phyloP scores from a whole-genome alignment of 1,140 invertebrate genomes.

The Luehdorfia chinensis region DNA sequence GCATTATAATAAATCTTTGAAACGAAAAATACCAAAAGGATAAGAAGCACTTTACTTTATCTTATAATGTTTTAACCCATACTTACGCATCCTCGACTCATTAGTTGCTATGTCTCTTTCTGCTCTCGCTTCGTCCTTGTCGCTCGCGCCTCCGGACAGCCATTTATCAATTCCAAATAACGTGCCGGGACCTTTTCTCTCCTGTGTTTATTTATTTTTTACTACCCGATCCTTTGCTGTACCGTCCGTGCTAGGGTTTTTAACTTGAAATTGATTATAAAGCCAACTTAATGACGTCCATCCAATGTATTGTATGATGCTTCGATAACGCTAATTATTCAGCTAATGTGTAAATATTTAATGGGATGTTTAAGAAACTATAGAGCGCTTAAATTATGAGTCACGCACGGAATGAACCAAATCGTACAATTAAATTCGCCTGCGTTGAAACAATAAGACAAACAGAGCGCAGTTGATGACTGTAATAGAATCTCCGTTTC shows the following conservation, averaged over 20 bases:
- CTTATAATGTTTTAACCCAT: constrained; percentile 54
- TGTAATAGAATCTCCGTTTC: constrained; percentile 34
- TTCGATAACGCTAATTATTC: constrained; percentile 64
- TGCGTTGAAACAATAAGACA: no score
- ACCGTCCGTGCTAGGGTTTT: constrained; percentile 56
- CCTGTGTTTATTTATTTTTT: constrained; percentile 70
- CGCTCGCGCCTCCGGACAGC: constrained; percentile 59
- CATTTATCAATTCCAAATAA: constrained; percentile 76
- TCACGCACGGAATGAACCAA: not conserved
- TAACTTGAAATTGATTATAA: constrained; percentile 71
- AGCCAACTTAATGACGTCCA: constrained; percentile 62
- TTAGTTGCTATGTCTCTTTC: constrained; percentile 56
- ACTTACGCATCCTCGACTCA: constrained; percentile 53
- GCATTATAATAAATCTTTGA: constrained; percentile 41
- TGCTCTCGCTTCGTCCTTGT: constrained; percentile 51
- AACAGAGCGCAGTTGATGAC: constrained; percentile 17
- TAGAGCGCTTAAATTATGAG: not conserved
- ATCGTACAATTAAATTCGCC: no score
- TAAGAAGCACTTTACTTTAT: constrained; percentile 65
- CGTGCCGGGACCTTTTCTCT: constrained; percentile 66
- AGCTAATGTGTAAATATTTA: constrained; percentile 47
- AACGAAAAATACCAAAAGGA: constrained; percentile 41
- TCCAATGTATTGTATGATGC: constrained; percentile 51
- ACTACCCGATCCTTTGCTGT: constrained; percentile 65
- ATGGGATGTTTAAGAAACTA: constrained; percentile 21